Base-by-base conservation (phyloP, 2,797 vertebrate species). In the Acanthurus leucopareius region DNA sequence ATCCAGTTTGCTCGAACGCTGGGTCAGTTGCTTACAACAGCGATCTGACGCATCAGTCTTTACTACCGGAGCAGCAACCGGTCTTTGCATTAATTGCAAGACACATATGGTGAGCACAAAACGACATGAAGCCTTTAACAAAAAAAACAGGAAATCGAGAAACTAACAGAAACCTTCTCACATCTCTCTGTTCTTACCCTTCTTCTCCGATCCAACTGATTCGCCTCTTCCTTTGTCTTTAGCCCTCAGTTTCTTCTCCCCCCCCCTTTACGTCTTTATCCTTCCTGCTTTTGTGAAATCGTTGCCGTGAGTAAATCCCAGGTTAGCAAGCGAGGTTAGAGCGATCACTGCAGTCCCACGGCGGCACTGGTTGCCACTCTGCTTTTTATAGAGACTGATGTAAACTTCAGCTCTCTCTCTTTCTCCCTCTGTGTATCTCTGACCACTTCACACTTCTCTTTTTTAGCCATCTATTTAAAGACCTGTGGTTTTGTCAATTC, bases 371-470 rank as follows among this genome's bases (percentile, higher is more conserved):
- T 78, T 68, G 48, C 72, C 75, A 60, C 79, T 79, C 65, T 40
- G 63, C 71, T 65, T 73, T 49, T 73, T 62, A 72, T 17, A 64
- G 69, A 85, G 40, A 79, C 71, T 64, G 75, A 75, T 73, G 63
- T 70, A 62, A 89, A 91, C 66, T 89, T 88, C 70, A 88, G 82
- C 83, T 85, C 75, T 83, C 20, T 16, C 61, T 69, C 63, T 64
- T 32, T 85, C 75, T 82, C 66, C 32, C 67, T 42, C 64, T 49
- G 53, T 67, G 19, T 69, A 64, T 83, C 77, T 84, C 70, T 51
- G 82, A 90, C 85, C 83, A 90, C 87, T 94, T 94, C 92, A 86
- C 93, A 95, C 94, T 95, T 96, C 94, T 95, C 91, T 86, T 95
- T 95, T 94, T 93, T 63, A 60, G 72, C 47, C 53, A 40, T 88